Percentiles rank a stretch among this genome's conserved stretches.
Evolutionary conservation across 2,888 invertebrate genomes (phyloP).

Genomic region (Hypomecis punctinalis): DNA sequence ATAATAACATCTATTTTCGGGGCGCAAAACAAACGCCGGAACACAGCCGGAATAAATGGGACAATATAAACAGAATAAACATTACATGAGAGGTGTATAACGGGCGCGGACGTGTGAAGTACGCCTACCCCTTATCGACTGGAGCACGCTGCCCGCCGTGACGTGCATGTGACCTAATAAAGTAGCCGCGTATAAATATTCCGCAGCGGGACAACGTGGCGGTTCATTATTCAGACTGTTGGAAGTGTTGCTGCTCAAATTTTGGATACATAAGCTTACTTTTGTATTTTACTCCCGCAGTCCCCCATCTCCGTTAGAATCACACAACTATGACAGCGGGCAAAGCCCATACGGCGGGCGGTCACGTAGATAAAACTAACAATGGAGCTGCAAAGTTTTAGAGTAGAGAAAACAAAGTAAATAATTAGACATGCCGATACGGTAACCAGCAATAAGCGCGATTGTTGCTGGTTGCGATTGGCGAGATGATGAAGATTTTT

Average conservation of each 20-base stretch:
- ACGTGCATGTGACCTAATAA: conserved; percentile 69
- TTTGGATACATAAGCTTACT: conserved; percentile 23
- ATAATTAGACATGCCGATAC: too few relatives aligned
- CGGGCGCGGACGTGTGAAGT: conserved; percentile 57
- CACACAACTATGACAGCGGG: too few relatives aligned
- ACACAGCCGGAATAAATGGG: conserved; percentile 60
- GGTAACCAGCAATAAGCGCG: too few relatives aligned
- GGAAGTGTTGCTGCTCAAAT: conserved; percentile 15
- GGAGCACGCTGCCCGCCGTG: conserved; percentile 46
- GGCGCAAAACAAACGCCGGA: conserved; percentile 53
- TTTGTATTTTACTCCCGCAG: background rate
- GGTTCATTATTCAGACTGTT: conserved; percentile 25
- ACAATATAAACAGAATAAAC: conserved; percentile 57
- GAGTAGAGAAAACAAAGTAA: too few relatives aligned
- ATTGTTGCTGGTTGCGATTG: too few relatives aligned
- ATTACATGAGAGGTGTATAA: conserved; percentile 56
- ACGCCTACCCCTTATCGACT: conserved; percentile 68
- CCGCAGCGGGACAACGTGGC: conserved; percentile 19
- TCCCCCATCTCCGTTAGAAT: too few relatives aligned
- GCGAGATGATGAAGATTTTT: too few relatives aligned
- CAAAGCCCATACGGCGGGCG: too few relatives aligned
- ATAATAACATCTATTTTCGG: conserved; percentile 57
- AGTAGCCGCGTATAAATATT: conserved; percentile 50
- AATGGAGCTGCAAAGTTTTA: too few relatives aligned
- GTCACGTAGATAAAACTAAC: too few relatives aligned